phyloP scores from a whole-genome alignment of 2,113 vertebrate species.

The Ciconia maguari region DNA sequence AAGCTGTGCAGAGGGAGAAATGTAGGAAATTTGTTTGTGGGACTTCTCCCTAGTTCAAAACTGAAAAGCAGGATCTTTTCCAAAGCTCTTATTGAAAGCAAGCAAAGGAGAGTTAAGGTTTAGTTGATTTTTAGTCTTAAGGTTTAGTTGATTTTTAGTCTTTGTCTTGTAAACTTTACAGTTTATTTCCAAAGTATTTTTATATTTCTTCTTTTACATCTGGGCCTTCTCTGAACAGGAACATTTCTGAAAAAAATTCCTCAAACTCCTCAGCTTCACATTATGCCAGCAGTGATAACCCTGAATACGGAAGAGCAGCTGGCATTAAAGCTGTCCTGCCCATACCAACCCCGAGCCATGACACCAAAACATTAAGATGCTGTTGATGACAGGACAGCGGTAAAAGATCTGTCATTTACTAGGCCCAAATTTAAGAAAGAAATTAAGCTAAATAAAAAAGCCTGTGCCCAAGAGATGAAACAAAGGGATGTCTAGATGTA shows the following conservation, averaged over 20 bases:
- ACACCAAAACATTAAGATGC: background rate
- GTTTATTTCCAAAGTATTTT: background rate
- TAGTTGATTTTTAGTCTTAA: background rate
- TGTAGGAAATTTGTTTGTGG: background rate
- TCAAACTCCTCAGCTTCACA: background rate
- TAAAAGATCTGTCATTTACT: background rate
- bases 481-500: background rate
- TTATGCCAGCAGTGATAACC: background rate
- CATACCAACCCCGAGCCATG: rapidly evolving
- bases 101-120: background rate
- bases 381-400: background rate
- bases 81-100: background rate
- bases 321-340: background rate
- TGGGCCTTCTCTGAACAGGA: background rate
- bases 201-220: background rate
- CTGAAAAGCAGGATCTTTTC: background rate
- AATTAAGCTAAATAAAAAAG: background rate
- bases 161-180: background rate
- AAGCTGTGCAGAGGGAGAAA: background rate
- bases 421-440: background rate
- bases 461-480: background rate
- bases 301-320: background rate
- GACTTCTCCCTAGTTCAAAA: background rate
- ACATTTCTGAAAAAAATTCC: background rate
- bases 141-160: background rate